Base-by-base conservation (phyloP, 2,888 invertebrate genomes). In the Macaria notata region DNA sequence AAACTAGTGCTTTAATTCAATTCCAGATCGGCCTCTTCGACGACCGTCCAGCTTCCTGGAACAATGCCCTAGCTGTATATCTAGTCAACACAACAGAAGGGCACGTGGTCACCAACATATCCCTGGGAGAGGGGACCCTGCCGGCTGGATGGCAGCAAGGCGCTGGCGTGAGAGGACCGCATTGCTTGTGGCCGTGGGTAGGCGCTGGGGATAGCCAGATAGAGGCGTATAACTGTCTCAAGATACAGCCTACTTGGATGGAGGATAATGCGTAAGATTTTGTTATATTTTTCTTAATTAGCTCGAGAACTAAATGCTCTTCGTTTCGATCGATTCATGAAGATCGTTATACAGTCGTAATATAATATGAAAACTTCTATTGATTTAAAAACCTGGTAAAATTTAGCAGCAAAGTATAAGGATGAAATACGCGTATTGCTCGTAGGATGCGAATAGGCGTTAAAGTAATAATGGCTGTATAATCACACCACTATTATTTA, bases 241-340 rank as follows among this genome's bases (percentile, higher is more conserved):
- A 94, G 76, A 95, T 96, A 62, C 94, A 95, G 76, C 97, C 97
- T 0, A 95, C 95, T 31, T 97, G 97, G 97, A 96, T 97, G 96
- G 93, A 93, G 71, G 95, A 96, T 62, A 76, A 82, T 62, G 81
- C 78, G 91, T 91, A 63, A 81, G 88, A 75, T 4, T 19, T 45
- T 7, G 19, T n/a, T 86, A 4, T 4, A 1, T 19, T 19, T 19
- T 19, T 19, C 19, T 19, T 19, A 19, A 2, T 19, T 2, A 19
- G 2, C 19, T 19, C 19, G 19, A 19, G 1, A 7, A 38, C 6
- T 38, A 3, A 38, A 19, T 19, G 19, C 19, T 19, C 19, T 19
- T 19, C 19, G 2, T 1, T 1, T 19, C 19, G 19, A 19, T 19
- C 19, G 19, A 19, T 1, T 19, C 1, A 19, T 19, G 19, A 19